phyloP scores from a whole-genome alignment of 2,113 vertebrate species.

The Ceyx margarethae region DNA sequence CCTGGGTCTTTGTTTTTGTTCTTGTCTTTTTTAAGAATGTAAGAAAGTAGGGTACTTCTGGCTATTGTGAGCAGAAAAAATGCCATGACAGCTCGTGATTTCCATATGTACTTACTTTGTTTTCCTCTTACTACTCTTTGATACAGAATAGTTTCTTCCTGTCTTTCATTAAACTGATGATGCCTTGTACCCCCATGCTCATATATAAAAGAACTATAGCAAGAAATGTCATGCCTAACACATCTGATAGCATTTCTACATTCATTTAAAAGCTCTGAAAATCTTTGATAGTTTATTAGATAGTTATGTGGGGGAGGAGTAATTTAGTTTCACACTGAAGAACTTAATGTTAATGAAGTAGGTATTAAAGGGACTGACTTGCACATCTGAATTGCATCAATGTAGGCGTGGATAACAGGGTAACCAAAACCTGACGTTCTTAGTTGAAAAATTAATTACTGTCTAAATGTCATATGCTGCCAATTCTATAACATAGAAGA shows the following conservation, averaged over 20 bases:
- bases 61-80: constrained; percentile 19
- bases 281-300: constrained; percentile 23
- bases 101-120: constrained; percentile 38
- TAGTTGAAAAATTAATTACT: constrained; percentile 38
- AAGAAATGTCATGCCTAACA: constrained; percentile 39
- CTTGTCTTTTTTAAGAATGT: neutral
- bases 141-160: constrained; percentile 57
- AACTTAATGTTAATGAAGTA: constrained; percentile 38
- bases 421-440: constrained; percentile 31
- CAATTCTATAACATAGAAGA: neutral
- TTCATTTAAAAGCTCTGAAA: constrained; percentile 39
- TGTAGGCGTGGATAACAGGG: neutral
- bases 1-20: neutral
- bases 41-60: neutral
- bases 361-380: neutral
- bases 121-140: constrained; percentile 48
- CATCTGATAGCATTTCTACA: constrained; percentile 25
- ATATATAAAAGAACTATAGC: constrained; percentile 4
- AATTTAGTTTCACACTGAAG: constrained; percentile 15
- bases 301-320: neutral
- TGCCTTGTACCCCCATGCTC: neutral
- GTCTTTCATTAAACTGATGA: constrained; percentile 55
- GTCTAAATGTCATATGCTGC: neutral
- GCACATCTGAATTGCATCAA: constrained; percentile 8
- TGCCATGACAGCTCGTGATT: constrained; percentile 29